Evolutionary conservation across 2,797 vertebrate species (phyloP).

Genomic region (Darevskia mixta): DNA sequence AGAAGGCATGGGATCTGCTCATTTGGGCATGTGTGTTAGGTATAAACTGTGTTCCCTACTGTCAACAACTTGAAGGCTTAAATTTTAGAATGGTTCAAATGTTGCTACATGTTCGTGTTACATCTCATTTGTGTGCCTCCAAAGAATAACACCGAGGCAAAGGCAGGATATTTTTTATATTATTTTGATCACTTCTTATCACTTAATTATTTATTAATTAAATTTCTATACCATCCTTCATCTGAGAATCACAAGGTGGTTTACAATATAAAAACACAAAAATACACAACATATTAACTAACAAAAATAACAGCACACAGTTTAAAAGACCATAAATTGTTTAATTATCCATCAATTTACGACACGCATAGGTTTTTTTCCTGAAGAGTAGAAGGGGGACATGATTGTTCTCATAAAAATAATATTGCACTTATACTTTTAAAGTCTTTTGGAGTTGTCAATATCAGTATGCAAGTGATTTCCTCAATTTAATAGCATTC

Average conservation of each 20-base stretch:
- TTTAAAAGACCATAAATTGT: too few species aligned
- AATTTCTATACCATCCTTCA: too few species aligned
- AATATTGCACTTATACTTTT: not conserved
- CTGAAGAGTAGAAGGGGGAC: not conserved
- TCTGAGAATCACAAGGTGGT: too few species aligned
- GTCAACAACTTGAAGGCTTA: too few species aligned
- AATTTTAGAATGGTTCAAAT: not conserved
- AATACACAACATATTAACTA: too few species aligned
- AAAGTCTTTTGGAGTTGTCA: constrained; percentile 26
- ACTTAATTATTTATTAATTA: too few species aligned
- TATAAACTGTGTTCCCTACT: too few species aligned
- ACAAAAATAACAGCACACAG: too few species aligned
- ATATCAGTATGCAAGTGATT: constrained; percentile 42
- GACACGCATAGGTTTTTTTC: not conserved
- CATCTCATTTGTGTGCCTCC: not conserved
- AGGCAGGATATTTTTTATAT: not conserved
- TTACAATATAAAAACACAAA: too few species aligned
- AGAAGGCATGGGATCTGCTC: too few species aligned
- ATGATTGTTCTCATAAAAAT: not conserved
- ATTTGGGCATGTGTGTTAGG: too few species aligned
- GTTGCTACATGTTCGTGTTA: not conserved
- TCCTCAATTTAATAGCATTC: constrained; percentile 51
- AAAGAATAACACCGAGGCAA: not conserved
- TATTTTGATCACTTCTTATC: not conserved
- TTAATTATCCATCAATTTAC: too few species aligned